Evolutionary conservation across 2,797 vertebrate species (phyloP).

Genomic region (Aselliscus stoliczkanus): DNA sequence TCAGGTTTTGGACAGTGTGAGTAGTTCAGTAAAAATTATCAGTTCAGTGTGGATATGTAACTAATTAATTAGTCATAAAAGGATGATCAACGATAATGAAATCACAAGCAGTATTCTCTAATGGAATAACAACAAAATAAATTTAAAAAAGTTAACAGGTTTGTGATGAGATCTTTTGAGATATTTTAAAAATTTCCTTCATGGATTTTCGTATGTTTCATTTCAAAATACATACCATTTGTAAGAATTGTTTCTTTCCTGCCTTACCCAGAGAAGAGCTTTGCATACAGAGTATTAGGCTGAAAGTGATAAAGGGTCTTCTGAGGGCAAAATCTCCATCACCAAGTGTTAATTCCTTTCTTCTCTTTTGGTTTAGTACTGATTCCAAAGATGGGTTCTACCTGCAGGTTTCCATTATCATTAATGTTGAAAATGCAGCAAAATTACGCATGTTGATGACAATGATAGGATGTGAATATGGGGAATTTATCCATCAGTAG

Average conservation of each 20-base stretch:
- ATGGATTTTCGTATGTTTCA: background rate
- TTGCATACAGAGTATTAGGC: background rate
- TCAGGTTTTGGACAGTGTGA: background rate
- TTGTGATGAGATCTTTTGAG: background rate
- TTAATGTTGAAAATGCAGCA: background rate
- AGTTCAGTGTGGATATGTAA: background rate
- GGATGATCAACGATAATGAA: background rate
- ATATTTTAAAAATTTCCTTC: background rate
- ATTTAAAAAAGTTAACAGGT: background rate
- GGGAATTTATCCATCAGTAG: background rate
- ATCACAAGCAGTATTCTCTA: background rate
- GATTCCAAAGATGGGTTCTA: background rate
- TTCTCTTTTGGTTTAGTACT: background rate
- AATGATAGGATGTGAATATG: background rate
- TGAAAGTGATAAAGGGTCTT: background rate
- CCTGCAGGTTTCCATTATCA: background rate
- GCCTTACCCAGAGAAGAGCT: background rate
- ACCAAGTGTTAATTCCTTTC: background rate
- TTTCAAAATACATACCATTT: background rate
- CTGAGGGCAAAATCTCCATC: background rate
- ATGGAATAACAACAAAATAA: background rate
- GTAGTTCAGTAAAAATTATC: background rate
- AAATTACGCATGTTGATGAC: background rate
- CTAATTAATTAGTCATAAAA: background rate
- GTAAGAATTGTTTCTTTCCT: background rate